Evolutionary conservation across 1,140 invertebrate genomes (phyloP), one percentile per base, ranked within the genome.

Genomic region (Geopemphigus sp.): DNA sequence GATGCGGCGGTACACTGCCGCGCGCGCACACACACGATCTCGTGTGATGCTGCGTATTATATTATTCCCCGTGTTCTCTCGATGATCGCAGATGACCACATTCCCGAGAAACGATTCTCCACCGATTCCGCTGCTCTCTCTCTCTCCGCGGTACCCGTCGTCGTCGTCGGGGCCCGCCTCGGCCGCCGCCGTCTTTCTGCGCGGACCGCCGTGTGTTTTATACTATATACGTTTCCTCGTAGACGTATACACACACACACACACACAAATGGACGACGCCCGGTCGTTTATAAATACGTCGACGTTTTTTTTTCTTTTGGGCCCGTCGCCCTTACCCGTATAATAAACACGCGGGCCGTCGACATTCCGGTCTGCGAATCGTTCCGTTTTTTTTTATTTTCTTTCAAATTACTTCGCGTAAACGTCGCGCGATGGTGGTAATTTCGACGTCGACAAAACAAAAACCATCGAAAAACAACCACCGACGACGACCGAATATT

Each of bases 21-120:
- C 56, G n/a, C n/a, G n/a, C n/a, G n/a, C n/a, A n/a, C n/a, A 57
- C 47, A 57, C 53, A 29, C 47, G 47, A 17, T 17, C 14, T 39
- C 32, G 32, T 59, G n/a, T 76, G 54, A 45, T 59, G 70, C 19
- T 76, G 54, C 61, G 22, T 24, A 50, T 39, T 47, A 50, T 50
- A 78, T 50, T 26, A 63, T 78, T 63, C 57, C 57, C 26, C 24
- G 22, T 76, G 39, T 68, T 29, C 39, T 59, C n/a, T 8, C 32
- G 32, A 39, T 32, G 45, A 76, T 76, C 57, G 39, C 8, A 39
- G 32, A 76, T 47, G 39, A 78, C 74, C 57, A 78, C 74, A 78
- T 78, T 78, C 74, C 74, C 74, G 57, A 63, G 15, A 39, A 78
- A 59, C 56, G 74, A 78, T 61, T 63, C 74, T 76, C 54, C 32